A percentile compares a stretch with the other conserved stretches of the same genome.
phyloP scores from a whole-genome alignment of 2,888 invertebrate species.

The Neoaliturus tenellus region DNA sequence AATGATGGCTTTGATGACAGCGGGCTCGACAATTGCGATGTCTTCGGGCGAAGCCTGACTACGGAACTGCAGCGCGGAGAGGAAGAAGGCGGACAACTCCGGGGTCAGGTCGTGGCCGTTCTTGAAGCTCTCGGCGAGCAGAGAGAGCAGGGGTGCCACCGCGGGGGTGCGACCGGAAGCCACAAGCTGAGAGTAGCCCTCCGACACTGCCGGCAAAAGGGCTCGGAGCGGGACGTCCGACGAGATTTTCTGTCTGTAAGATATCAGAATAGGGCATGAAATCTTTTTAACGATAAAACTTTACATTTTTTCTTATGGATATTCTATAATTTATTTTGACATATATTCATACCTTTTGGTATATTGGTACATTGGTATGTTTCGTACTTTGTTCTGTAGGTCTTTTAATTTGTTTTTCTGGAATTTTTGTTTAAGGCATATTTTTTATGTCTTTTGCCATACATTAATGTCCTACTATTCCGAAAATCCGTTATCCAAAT shows the following conservation, averaged over 20 bases:
- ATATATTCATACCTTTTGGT: too few relatives aligned
- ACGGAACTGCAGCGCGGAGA: slow-evolving; percentile 82
- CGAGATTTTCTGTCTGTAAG: slow-evolving; percentile 78
- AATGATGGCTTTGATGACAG: slow-evolving; percentile 86
- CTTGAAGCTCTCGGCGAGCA: slow-evolving; percentile 84
- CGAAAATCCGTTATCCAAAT: too few relatives aligned
- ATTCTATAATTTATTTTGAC: too few relatives aligned
- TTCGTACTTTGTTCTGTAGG: too few relatives aligned
- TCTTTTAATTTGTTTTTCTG: too few relatives aligned
- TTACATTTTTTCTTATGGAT: too few relatives aligned
- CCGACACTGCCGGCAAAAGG: slow-evolving; percentile 83
- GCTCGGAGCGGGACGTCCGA: slow-evolving; percentile 83
- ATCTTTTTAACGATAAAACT: too few relatives aligned
- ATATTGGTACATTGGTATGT: too few relatives aligned
- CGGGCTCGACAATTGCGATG: slow-evolving; percentile 81
- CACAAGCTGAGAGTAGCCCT: slow-evolving; percentile 79
- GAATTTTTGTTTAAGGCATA: too few relatives aligned
- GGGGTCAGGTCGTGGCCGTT: slow-evolving; percentile 60
- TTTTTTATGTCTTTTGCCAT: too few relatives aligned
- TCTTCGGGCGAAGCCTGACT: slow-evolving; percentile 70
- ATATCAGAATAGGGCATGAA: too few relatives aligned
- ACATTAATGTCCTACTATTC: too few relatives aligned
- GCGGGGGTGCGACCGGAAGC: slow-evolving; percentile 78
- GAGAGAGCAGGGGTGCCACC: slow-evolving; percentile 83
- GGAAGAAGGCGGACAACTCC: slow-evolving; percentile 82